Conservation (phyloP, 2,113 vertebrate genomes). For the Desmodus rotundus region DNA sequence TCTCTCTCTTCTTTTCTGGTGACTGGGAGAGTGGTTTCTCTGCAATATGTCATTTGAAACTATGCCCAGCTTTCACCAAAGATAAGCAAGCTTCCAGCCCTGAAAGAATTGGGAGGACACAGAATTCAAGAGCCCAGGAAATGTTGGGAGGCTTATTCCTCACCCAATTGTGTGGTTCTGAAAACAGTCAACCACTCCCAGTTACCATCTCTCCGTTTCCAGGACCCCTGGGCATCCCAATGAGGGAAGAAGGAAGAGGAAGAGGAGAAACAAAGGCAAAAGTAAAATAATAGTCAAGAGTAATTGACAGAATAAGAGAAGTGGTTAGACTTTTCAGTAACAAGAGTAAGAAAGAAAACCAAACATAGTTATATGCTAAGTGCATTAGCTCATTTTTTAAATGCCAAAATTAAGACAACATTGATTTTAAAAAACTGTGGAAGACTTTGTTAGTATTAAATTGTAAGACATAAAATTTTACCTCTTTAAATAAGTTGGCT, state of each 20-base stretch:
- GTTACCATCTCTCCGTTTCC: not conserved
- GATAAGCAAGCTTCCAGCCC: constrained; percentile 18
- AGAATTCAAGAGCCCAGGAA: not conserved
- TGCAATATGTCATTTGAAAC: constrained; percentile 46
- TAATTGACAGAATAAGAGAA: not conserved
- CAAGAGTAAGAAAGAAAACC: not conserved
- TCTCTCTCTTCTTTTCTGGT: not conserved
- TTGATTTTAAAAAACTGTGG: not conserved
- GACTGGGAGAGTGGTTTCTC: constrained; percentile 45
- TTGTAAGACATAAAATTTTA: not conserved
- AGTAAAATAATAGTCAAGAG: not conserved
- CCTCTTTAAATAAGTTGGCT: constrained; percentile 3
- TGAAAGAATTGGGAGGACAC: not conserved
- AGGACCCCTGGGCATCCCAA: not conserved
- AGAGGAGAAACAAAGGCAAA: not conserved
- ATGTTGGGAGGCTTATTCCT: not conserved
- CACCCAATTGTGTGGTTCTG: not conserved
- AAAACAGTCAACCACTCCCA: not conserved
- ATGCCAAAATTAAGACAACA: not conserved
- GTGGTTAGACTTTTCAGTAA: not conserved
- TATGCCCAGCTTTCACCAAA: constrained; percentile 26
- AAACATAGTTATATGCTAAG: not conserved
- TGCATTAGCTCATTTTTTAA: not conserved
- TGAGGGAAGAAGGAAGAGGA: not conserved
- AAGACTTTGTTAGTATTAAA: not conserved